phyloP scores from a whole-genome alignment of 1,140 invertebrate species.

The Bombus sylvicola region DNA sequence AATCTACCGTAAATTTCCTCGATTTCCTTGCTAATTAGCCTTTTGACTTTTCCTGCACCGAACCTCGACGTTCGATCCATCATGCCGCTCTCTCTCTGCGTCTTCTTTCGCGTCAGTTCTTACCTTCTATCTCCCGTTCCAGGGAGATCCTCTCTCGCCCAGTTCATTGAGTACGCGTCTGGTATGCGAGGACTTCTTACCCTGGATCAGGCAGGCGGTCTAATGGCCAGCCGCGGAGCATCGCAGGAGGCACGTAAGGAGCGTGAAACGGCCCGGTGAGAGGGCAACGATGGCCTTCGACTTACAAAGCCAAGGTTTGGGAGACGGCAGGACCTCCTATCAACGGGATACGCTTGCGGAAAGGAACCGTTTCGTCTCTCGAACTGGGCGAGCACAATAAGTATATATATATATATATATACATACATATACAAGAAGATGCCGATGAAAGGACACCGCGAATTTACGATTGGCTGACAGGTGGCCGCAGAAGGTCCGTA shows the following conservation, averaged over 20 bases:
- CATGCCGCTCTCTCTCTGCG: background rate
- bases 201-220: slow-evolving; percentile 57
- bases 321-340: slow-evolving; percentile 56
- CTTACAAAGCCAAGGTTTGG: slow-evolving; percentile 68
- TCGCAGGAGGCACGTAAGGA: slow-evolving; percentile 63
- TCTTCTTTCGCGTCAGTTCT: slow-evolving; percentile 13
- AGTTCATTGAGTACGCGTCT: slow-evolving; percentile 76
- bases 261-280: slow-evolving; percentile 18
- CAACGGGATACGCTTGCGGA: slow-evolving; percentile 55
- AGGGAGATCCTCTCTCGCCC: slow-evolving; percentile 36
- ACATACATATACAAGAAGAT: background rate
- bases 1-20: background rate
- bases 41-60: background rate
- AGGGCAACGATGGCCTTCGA: slow-evolving; percentile 69
- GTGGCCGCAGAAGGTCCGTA: slow-evolving; percentile 31
- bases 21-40: background rate
- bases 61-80: background rate
- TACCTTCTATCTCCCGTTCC: slow-evolving; percentile 17
- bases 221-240: slow-evolving; percentile 62
- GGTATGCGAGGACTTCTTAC: slow-evolving; percentile 75
- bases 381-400: slow-evolving; percentile 42
- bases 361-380: slow-evolving; percentile 55
- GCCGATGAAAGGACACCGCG: slow-evolving; percentile 60
- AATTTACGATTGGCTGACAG: slow-evolving; percentile 56
- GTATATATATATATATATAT: slow-evolving; percentile 10